A percentile compares a stretch with the other conserved stretches of the same genome.
Evolutionary conservation across 2,113 vertebrate species (phyloP).

Genomic region (Apodemus sylvaticus): DNA sequence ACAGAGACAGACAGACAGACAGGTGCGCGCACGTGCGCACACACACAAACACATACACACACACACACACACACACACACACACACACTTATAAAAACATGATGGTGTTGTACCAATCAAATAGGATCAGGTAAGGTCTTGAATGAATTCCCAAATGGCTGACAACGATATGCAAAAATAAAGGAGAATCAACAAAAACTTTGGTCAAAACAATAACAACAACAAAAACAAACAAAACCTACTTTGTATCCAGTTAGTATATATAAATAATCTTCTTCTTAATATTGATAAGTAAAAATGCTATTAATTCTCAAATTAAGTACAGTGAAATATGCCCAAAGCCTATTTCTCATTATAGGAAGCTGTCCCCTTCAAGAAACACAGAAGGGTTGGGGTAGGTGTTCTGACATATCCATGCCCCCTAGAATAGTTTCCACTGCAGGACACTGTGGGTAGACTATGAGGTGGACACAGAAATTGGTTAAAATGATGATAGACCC

Average conservation of each 20-base stretch:
- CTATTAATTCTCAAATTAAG: background rate
- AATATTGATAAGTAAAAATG: conserved; percentile 1
- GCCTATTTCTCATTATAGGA: background rate
- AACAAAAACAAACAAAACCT: background rate
- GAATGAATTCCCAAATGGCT: background rate
- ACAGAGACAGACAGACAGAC: no score
- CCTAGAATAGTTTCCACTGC: background rate
- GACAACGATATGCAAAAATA: background rate
- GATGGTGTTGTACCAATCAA: background rate
- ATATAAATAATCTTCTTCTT: background rate
- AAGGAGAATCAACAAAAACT: conserved; percentile 10
- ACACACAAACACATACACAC: background rate
- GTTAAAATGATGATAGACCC: background rate
- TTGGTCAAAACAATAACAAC: background rate
- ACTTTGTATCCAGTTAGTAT: background rate
- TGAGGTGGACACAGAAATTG: background rate
- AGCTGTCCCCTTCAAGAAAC: background rate
- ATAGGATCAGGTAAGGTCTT: background rate
- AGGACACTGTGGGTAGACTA: background rate
- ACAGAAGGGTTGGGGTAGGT: background rate
- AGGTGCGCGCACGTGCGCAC: no score
- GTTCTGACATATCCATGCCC: background rate
- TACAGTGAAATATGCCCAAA: background rate
- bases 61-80: background rate
- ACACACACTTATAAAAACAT: background rate